Evolutionary conservation across 2,113 vertebrate species (phyloP).

Genomic region (Catharus fuscescens): DNA sequence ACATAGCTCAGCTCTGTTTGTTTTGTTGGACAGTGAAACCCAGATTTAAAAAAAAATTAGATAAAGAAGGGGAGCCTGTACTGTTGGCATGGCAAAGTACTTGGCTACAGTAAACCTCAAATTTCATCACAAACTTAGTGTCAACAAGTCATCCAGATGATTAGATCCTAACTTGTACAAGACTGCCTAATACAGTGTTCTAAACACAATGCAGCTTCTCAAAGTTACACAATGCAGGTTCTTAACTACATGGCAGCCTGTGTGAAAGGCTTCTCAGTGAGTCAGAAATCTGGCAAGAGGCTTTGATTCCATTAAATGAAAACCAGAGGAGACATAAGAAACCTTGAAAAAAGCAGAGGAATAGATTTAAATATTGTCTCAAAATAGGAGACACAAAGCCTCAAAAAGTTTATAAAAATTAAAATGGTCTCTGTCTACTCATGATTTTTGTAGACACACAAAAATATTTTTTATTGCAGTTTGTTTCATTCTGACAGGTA

Average conservation of each 20-base stretch:
- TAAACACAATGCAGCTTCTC: conserved; percentile 31
- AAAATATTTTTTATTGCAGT: not conserved
- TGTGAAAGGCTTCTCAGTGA: conserved; percentile 50
- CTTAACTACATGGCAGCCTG: conserved; percentile 26
- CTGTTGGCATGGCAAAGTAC: conserved; percentile 27
- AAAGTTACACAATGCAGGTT: conserved; percentile 40
- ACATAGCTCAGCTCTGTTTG: not conserved
- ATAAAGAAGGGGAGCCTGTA: not conserved
- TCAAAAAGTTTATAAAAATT: not conserved
- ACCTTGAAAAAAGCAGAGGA: conserved; percentile 1
- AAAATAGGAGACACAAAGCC: not conserved
- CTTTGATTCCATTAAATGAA: conserved; percentile 17
- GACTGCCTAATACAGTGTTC: not conserved
- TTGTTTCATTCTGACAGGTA: not conserved
- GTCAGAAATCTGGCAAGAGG: conserved; percentile 45
- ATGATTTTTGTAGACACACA: not conserved
- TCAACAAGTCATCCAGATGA: conserved; percentile 53
- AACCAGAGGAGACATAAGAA: conserved; percentile 22
- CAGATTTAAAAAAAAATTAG: not conserved
- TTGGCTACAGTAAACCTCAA: not conserved
- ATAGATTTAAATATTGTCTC: not conserved
- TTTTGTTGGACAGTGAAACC: not conserved
- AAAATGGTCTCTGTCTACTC: not conserved
- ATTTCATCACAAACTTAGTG: conserved; percentile 34
- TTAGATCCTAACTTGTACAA: conserved; percentile 32